phyloP scores from a whole-genome alignment of 2,888 invertebrate genomes.

The Scaptomyza flava region DNA sequence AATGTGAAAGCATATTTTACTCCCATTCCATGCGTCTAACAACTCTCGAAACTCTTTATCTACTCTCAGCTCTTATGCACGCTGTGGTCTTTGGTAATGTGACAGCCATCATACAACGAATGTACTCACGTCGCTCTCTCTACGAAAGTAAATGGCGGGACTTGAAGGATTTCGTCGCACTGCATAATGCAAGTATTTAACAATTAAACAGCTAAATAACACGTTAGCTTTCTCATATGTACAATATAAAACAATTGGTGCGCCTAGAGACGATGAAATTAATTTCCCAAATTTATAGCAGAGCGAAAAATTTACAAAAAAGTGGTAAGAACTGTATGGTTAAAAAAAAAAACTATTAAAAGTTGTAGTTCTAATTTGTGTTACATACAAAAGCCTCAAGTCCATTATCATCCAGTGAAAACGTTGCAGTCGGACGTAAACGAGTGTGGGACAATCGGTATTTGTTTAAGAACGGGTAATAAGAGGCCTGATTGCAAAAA shows the following conservation, averaged over 20 bases:
- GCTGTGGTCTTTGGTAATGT: constrained; percentile 99
- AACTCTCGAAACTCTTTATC: not conserved
- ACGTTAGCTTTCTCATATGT: not conserved
- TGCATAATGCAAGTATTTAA: constrained; percentile 89
- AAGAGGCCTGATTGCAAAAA: too few relatives aligned
- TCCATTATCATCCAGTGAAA: too few relatives aligned
- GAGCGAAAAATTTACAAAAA: not conserved
- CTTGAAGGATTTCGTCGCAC: constrained; percentile 96
- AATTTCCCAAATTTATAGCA: too few relatives aligned
- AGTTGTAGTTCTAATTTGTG: too few relatives aligned
- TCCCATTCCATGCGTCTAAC: not conserved
- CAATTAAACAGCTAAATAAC: constrained; percentile 14
- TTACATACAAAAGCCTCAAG: too few relatives aligned
- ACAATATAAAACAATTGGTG: too few relatives aligned
- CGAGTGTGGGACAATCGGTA: too few relatives aligned
- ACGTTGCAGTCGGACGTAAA: too few relatives aligned
- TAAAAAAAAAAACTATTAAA: too few relatives aligned
- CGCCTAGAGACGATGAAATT: too few relatives aligned
- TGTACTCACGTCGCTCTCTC: constrained; percentile 96
- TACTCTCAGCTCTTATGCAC: constrained; percentile 94
- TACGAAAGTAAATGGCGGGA: constrained; percentile 98
- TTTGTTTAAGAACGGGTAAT: too few relatives aligned
- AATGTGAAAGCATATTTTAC: constrained; percentile 15
- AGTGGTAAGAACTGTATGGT: not conserved
- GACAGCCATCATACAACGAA: constrained; percentile 97